Evolutionary conservation across 2,888 invertebrate species (phyloP), one percentile per base, ranked within the genome.

Genomic region (Drosophila prostipennis): DNA sequence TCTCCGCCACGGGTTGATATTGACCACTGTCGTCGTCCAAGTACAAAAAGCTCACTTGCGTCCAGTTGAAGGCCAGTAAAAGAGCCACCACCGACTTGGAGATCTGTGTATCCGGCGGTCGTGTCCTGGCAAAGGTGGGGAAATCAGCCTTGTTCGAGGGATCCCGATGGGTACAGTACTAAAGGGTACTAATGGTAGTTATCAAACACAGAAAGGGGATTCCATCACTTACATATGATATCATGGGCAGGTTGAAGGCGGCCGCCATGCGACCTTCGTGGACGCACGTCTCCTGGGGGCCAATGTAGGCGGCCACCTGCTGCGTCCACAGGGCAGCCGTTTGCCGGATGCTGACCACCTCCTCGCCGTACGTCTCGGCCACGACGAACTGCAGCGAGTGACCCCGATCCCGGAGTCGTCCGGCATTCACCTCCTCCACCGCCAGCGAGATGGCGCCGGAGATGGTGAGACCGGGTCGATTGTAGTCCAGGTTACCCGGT

Each of bases 251-350:
- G 92, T 98, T 98, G 92, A 98, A 98, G 43, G 98, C 96, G 1
- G 98, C 96, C 0, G 98, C 98, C 95, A 98, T 96, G 78, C 96
- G 94, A 0, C 97, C 98, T 92, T 98, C 98, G 91, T 98, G 97
- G 19, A 97, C 95, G 91, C 98, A 98, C 0, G 97, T 92, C 77
- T 92, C 92, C 89, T 96, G 96, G 0, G 96, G 96, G 0, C 98
- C 98, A 79, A 98, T 96, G 91, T 97, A 98, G 37, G 95, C 98
- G 2, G 96, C 95, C 57, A 98, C 95, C 87, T 97, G 96, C 76
- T 94, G 93, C 52, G 95, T 96, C 96, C 97, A 97, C 43, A 98
- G 92, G 14, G 96, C 93, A 1, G 98, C 98, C 32, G 97, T 97
- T 93, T 94, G 95, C 58, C 95, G 93, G 77, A 98, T 97, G 90